These are phyloP conservation scores for Prolemur simus DNA, from an alignment of 2,113 vertebrate genomes.

Conservation along the genomic window DNA sequence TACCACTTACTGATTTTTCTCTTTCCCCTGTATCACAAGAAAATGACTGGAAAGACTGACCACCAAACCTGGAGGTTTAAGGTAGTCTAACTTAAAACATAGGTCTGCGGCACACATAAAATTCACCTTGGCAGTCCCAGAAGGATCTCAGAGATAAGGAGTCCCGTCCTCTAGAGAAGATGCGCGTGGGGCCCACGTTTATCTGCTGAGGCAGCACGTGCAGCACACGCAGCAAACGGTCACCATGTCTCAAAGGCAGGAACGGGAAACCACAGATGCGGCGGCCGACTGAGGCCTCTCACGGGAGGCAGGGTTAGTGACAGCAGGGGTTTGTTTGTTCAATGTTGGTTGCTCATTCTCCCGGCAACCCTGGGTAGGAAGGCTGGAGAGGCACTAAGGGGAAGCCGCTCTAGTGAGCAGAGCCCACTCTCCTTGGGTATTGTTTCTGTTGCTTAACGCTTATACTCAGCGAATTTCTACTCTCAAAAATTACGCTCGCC, in stretches of 20 bases:
- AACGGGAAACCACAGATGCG: neutral
- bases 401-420: neutral
- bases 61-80: neutral
- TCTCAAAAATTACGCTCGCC: neutral
- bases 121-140: neutral
- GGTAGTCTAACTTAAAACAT: neutral
- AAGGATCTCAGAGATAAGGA: neutral
- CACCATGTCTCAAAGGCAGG: neutral
- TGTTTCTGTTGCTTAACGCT: neutral
- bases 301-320: neutral
- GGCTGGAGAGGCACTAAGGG: neutral
- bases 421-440: neutral
- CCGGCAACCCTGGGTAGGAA: neutral
- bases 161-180: neutral
- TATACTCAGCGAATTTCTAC: neutral
- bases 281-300: neutral
- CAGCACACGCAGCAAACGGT: fast-evolving
- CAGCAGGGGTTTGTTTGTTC: neutral
- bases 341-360: neutral
- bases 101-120: neutral
- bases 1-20: neutral
- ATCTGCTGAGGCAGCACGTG: fast-evolving
- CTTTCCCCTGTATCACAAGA: neutral
- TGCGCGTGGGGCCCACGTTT: neutral
- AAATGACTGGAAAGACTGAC: neutral